A percentile compares a stretch with the other conserved stretches of the same genome.
phyloP scores from a whole-genome alignment of 1,140 invertebrate species.

The Ceratina australensis region DNA sequence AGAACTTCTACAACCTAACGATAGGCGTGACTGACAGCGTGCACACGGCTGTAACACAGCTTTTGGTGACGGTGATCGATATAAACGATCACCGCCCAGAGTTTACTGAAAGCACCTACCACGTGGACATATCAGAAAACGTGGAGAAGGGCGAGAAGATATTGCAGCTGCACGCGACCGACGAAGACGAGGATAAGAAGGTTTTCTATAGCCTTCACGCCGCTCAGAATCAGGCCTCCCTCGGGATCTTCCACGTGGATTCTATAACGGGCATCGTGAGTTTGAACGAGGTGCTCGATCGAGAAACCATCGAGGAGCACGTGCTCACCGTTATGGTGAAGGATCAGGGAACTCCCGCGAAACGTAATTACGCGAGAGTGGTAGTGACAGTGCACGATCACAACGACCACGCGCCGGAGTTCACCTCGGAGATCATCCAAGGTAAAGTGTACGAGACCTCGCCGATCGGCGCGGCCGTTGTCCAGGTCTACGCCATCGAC shows the following conservation, averaged over 20 bases:
- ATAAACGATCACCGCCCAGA: slow-evolving; percentile 90
- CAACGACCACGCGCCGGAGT: slow-evolving; percentile 94
- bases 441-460: slow-evolving; percentile 89
- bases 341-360: slow-evolving; percentile 92
- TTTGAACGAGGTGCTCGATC: slow-evolving; percentile 86
- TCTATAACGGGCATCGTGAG: slow-evolving; percentile 87
- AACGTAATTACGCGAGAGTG: slow-evolving; percentile 91
- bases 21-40: slow-evolving; percentile 93
- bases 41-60: slow-evolving; percentile 84
- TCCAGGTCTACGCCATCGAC: slow-evolving; percentile 88
- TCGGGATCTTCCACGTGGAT: slow-evolving; percentile 89
- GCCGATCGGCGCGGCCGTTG: slow-evolving; percentile 85
- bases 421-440: slow-evolving; percentile 86
- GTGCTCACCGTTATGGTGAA: slow-evolving; percentile 93
- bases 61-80: slow-evolving; percentile 89
- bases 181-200: slow-evolving; percentile 85
- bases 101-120: slow-evolving; percentile 85
- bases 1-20: slow-evolving; percentile 89
- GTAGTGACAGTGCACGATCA: slow-evolving; percentile 91
- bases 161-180: slow-evolving; percentile 84
- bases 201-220: slow-evolving; percentile 89
- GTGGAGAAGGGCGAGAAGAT: slow-evolving; percentile 83
- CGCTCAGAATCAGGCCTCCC: slow-evolving; percentile 86
- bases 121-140: slow-evolving; percentile 88
- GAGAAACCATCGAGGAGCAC: slow-evolving; percentile 90